Conservation (phyloP, 2,888 invertebrate species). For the Microplitis manilae region DNA sequence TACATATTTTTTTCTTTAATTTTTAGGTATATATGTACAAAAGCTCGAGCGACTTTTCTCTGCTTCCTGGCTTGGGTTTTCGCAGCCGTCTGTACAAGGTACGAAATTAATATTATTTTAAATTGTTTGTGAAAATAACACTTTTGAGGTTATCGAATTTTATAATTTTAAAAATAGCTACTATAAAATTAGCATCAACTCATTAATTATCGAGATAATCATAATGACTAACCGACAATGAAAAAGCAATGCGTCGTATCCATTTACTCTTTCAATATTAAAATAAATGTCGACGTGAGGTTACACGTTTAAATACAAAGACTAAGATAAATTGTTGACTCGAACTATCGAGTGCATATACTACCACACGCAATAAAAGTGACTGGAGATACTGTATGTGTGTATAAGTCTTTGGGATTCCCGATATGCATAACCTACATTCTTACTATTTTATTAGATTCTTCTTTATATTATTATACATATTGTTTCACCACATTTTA, state of each 20-base stretch:
- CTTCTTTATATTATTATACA: too few species aligned
- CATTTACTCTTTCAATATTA: background rate
- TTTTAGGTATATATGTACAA: constrained; percentile 85
- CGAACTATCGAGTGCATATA: background rate
- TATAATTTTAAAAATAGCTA: too few species aligned
- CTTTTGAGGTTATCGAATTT: too few species aligned
- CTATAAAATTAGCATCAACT: too few species aligned
- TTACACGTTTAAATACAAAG: background rate
- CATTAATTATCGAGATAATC: too few species aligned
- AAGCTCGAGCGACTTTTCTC: constrained; percentile 86
- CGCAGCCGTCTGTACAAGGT: constrained; percentile 90
- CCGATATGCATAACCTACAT: background rate
- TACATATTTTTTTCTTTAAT: constrained; percentile 4
- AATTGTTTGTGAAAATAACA: background rate
- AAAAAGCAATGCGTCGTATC: too few species aligned
- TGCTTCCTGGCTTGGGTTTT: constrained; percentile 88
- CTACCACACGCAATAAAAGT: background rate
- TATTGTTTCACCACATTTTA: too few species aligned
- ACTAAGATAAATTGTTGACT: background rate
- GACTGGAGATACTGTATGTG: background rate
- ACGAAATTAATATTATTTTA: constrained; percentile 59
- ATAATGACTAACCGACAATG: too few species aligned
- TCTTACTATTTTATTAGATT: too few species aligned
- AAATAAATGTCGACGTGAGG: background rate
- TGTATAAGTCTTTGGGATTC: background rate